Evolutionary conservation across 1,140 invertebrate genomes (phyloP), one percentile per base, ranked within the genome.

Genomic region (Galendromus occidentalis): DNA sequence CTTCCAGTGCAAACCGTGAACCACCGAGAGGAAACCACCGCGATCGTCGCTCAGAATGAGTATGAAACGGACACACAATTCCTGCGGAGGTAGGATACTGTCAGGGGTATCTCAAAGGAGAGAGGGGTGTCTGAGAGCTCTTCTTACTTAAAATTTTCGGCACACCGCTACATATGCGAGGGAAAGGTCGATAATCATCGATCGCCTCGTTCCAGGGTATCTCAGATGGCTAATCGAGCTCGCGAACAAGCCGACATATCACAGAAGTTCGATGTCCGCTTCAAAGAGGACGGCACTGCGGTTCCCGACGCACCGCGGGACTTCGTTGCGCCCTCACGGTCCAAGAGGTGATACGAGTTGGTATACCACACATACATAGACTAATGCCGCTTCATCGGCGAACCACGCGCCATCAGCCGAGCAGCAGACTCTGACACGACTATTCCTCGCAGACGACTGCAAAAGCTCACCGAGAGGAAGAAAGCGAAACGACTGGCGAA

Each of bases 171-270:
- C n/a, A n/a, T n/a, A n/a, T n/a, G n/a, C n/a, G n/a, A n/a, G n/a
- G n/a, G n/a, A n/a, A n/a, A n/a, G n/a, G n/a, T n/a, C n/a, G n/a
- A n/a, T n/a, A n/a, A n/a, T n/a, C n/a, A n/a, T n/a, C n/a, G n/a
- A n/a, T n/a, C n/a, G n/a, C n/a, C n/a, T n/a, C n/a, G n/a, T n/a
- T 25, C 6, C 51, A 59, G 51, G 51, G 51, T 59, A 1, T 59
- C 51, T 2, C 51, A 59, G 51, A 59, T 59, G 51, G 51, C 51
- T 1, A 59, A 59, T 59, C n/a, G 51, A 25, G 51, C 51, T 14
- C 51, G 51, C 25, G 51, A 59, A 59, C 25, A 25, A 25, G 51
- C 51, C 25, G 51, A 59, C 33, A 59, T 59, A 17, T n/a, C 51
- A 6, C 12, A 17, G 14, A 59, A 59, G 33, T 59, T 59, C 22